phyloP scores from a whole-genome alignment of 1,140 invertebrate species.

The Anagrus nilaparvatae region DNA sequence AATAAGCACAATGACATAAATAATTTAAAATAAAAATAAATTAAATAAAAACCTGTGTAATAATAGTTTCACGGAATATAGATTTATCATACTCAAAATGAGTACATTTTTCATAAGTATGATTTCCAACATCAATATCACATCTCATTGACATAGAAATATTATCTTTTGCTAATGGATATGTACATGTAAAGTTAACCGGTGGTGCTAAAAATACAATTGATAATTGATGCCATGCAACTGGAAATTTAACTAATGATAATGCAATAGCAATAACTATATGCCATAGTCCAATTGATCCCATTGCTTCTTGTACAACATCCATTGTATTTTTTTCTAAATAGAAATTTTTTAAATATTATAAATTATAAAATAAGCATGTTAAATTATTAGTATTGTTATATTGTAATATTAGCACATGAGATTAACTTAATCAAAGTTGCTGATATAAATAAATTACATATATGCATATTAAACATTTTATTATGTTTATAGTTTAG shows the following conservation, averaged over 20 bases:
- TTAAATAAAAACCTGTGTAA: constrained; percentile 48
- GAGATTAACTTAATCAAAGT: too few species aligned
- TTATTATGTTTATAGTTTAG: too few species aligned
- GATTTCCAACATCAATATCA: constrained; percentile 25
- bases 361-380: too few species aligned
- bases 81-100: constrained; percentile 51
- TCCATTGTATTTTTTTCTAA: constrained; percentile 27
- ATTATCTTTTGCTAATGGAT: constrained; percentile 22
- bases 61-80: constrained; percentile 59
- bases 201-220: constrained; percentile 56
- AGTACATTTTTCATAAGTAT: constrained; percentile 40
- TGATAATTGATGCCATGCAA: constrained; percentile 56
- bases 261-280: constrained; percentile 52
- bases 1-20: background rate
- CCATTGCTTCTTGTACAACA: constrained; percentile 40
- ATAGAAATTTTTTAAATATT: constrained; percentile 6
- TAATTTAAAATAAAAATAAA: too few species aligned
- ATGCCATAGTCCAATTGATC: constrained; percentile 50
- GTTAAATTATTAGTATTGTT: too few species aligned
- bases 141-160: constrained; percentile 20
- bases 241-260: constrained; percentile 53
- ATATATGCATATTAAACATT: too few species aligned
- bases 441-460: too few species aligned
- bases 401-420: too few species aligned
- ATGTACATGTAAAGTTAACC: constrained; percentile 47